Evolutionary conservation across 2,888 invertebrate species (phyloP).

Genomic region (Calliopum simillimum): DNA sequence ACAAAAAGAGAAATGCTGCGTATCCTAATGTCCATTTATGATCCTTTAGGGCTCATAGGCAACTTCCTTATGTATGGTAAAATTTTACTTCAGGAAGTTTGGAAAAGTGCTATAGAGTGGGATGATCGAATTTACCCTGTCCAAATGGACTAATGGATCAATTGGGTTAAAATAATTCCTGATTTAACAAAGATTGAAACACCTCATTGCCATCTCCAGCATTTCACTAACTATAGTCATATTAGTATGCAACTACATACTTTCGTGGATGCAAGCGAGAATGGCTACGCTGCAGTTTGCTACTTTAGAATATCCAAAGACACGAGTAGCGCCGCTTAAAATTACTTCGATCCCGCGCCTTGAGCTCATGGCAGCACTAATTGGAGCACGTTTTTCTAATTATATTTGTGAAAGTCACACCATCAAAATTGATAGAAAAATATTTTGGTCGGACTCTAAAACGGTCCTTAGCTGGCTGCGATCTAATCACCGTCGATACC

Average conservation of each 20-base stretch:
- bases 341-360: not conserved
- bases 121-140: no score
- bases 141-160: no score
- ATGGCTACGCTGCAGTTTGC: not conserved
- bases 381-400: slow-evolving; percentile 1
- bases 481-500: not conserved
- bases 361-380: not conserved
- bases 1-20: slow-evolving; percentile 37
- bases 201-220: no score
- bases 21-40: slow-evolving; percentile 34
- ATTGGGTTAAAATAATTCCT: no score
- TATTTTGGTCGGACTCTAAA: not conserved
- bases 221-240: no score
- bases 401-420: not conserved
- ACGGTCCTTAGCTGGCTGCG: slow-evolving; percentile 6
- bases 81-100: slow-evolving; percentile 33
- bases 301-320: not conserved
- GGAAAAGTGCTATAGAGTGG: slow-evolving; percentile 30
- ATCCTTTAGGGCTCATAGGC: slow-evolving; percentile 34
- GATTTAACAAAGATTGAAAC: no score
- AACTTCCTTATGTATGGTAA: slow-evolving; percentile 35
- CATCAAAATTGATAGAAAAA: not conserved
- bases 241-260: no score
- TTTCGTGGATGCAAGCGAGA: no score
- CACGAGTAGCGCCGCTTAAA: not conserved